Percentiles rank a stretch among this genome's conserved stretches.
Evolutionary conservation across 2,888 invertebrate species (phyloP).

Genomic region (Melanchra persicariae): DNA sequence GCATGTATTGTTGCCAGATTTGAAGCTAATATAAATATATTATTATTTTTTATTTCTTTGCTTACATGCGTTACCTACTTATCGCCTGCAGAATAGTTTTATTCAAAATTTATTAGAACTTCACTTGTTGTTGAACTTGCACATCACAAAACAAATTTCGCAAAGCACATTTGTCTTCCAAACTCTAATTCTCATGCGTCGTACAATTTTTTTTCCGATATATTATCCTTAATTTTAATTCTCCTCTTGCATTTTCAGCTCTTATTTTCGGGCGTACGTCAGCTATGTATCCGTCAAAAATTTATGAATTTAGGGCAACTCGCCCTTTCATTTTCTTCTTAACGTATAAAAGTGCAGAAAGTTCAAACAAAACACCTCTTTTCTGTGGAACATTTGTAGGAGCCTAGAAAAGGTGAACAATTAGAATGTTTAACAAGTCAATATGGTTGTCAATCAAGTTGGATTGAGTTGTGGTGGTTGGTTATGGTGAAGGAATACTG

Average conservation of each 20-base stretch:
- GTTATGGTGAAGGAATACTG: constrained; percentile 12
- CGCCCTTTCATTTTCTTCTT: constrained; percentile 34
- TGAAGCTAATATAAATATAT: not conserved
- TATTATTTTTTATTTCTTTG: constrained; percentile 3
- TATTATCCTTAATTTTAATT: not conserved
- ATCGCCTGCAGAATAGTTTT: constrained; percentile 35
- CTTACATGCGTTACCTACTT: constrained; percentile 29
- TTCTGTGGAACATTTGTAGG: constrained; percentile 53
- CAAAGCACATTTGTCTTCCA: not conserved
- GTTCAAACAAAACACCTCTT: constrained; percentile 22
- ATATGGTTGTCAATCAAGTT: no score
- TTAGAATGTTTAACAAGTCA: not conserved
- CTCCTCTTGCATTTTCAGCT: constrained; percentile 39
- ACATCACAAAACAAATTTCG: no score
- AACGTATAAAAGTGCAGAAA: constrained; percentile 7
- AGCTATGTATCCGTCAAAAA: constrained; percentile 9
- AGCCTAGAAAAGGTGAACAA: constrained; percentile 41
- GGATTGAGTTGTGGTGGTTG: constrained; percentile 13
- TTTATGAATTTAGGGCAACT: constrained; percentile 27
- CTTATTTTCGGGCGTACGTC: not conserved
- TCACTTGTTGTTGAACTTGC: not conserved
- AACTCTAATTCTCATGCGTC: not conserved
- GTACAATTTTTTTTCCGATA: not conserved
- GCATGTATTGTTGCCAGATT: not conserved
- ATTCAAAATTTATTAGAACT: not conserved